These are phyloP conservation scores for Melanotaenia parkinsoni DNA, from an alignment of 2,797 vertebrate species.

Conservation along the genomic window DNA sequence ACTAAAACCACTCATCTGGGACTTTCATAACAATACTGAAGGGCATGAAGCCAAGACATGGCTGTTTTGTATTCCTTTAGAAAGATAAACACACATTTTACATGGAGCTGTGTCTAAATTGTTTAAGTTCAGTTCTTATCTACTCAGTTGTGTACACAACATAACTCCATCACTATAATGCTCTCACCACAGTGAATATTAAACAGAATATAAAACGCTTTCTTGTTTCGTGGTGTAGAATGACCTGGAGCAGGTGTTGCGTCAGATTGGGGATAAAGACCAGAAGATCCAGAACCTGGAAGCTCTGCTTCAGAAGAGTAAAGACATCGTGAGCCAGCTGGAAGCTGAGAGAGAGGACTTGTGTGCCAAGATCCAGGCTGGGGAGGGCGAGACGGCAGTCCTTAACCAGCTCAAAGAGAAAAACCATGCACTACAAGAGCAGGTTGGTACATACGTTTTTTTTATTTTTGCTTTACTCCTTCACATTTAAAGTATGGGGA, in stretches of 20 bases:
- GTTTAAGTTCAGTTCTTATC: not conserved
- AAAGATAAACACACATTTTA: not conserved
- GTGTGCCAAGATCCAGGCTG: slow-evolving; percentile 97
- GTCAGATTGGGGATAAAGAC: slow-evolving; percentile 98
- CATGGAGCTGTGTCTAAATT: not conserved
- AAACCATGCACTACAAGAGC: slow-evolving; percentile 92
- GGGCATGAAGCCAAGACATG: not conserved
- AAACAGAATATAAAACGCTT: not conserved
- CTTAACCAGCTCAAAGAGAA: slow-evolving; percentile 97
- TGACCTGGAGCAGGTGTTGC: slow-evolving; percentile 96
- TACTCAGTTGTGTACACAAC: not conserved
- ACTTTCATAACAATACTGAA: not conserved
- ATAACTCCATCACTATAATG: not conserved
- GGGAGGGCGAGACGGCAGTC: slow-evolving; percentile 95
- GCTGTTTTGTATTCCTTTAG: not conserved
- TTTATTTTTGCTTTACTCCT: not conserved
- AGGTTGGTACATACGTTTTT: slow-evolving; percentile 77
- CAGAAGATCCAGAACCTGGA: slow-evolving; percentile 99
- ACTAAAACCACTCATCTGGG: not conserved
- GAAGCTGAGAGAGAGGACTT: slow-evolving; percentile 96
- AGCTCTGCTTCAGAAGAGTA: slow-evolving; percentile 96
- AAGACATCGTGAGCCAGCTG: slow-evolving; percentile 91
- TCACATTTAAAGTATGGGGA: not conserved
- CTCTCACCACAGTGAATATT: not conserved
- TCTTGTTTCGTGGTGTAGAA: slow-evolving; percentile 81